phyloP scores from a whole-genome alignment of 1,140 invertebrate species.

The Pygmarrhopalites habei region DNA sequence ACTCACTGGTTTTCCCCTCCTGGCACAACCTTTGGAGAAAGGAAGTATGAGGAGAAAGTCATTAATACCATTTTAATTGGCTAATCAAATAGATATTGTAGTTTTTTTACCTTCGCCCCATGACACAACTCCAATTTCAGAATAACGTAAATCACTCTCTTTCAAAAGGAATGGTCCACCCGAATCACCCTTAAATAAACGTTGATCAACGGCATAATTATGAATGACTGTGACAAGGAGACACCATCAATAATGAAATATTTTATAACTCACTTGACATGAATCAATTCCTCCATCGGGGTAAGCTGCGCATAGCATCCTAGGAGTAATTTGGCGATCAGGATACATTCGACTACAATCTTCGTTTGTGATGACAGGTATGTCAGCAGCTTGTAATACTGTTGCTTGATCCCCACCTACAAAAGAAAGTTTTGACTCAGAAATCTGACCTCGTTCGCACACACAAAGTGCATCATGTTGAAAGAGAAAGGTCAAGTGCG shows the following conservation, averaged over 20 bases:
- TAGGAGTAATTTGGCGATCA: conserved; percentile 8
- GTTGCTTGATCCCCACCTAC: conserved; percentile 27
- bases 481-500: too few species aligned
- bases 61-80: too few species aligned
- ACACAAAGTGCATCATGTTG: too few species aligned
- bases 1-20: too few species aligned
- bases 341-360: conserved; percentile 28
- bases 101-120: conserved; percentile 36
- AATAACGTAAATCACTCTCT: conserved; percentile 7
- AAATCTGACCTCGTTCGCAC: too few species aligned
- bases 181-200: conserved; percentile 25
- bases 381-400: conserved; percentile 21
- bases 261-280: conserved; percentile 30
- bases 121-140: conserved; percentile 32
- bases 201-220: not conserved
- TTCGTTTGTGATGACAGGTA: conserved; percentile 34
- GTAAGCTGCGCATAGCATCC: conserved; percentile 35
- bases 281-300: conserved; percentile 28
- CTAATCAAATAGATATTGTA: too few species aligned
- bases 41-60: too few species aligned
- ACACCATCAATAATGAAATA: not conserved
- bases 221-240: not conserved
- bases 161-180: conserved; percentile 25
- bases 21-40: too few species aligned
- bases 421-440: too few species aligned